Percentiles rank a stretch among this genome's conserved stretches.
phyloP scores from a whole-genome alignment of 2,888 invertebrate species.

The Stenodera caucasica region DNA sequence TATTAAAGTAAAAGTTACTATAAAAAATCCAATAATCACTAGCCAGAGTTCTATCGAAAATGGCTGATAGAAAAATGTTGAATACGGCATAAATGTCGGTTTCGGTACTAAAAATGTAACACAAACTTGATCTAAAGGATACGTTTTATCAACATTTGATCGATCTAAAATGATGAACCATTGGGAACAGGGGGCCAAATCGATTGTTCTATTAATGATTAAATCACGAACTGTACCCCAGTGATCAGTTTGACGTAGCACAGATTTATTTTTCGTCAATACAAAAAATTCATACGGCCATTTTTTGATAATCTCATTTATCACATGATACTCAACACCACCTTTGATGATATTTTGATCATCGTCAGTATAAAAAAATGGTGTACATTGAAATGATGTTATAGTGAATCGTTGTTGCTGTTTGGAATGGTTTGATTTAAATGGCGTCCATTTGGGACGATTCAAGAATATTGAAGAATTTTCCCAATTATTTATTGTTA shows the following conservation, averaged over 20 bases:
- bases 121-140: constrained; percentile 36
- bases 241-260: constrained; percentile 18
- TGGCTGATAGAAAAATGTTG: constrained; percentile 39
- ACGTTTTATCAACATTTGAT: constrained; percentile 30
- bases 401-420: constrained; percentile 7
- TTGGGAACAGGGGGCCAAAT: constrained; percentile 40
- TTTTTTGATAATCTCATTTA: constrained; percentile 33
- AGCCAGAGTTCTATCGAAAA: constrained; percentile 28
- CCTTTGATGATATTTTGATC: constrained; percentile 10
- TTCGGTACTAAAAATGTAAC: constrained; percentile 43
- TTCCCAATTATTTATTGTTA: not conserved
- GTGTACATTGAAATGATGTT: constrained; percentile 34
- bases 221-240: constrained; percentile 26
- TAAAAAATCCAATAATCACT: constrained; percentile 6
- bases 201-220: constrained; percentile 27
- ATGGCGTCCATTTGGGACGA: not conserved
- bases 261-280: constrained; percentile 6
- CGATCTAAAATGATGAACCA: constrained; percentile 23
- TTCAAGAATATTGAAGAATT: not conserved
- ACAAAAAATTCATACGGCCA: constrained; percentile 29
- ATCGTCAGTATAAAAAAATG: constrained; percentile 29
- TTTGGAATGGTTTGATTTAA: not conserved
- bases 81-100: constrained; percentile 37
- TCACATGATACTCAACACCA: constrained; percentile 35
- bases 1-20: not conserved